These are phyloP conservation scores for Pollachius pollachius DNA, from an alignment of 2,113 vertebrate genomes.

Conservation along the genomic window DNA sequence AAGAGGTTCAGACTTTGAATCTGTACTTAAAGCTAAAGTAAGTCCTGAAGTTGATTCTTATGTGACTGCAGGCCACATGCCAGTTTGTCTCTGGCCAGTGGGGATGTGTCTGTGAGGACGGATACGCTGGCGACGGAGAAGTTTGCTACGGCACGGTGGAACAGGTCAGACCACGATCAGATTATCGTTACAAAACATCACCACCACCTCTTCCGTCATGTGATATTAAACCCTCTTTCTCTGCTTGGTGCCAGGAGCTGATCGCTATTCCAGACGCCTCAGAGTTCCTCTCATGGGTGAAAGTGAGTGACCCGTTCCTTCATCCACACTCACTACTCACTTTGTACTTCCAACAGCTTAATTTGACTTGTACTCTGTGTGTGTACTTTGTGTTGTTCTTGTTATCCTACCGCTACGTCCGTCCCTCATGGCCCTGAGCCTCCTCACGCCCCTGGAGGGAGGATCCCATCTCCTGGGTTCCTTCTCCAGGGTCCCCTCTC, in stretches of 20 bases:
- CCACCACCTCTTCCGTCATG: not conserved
- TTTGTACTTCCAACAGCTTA: too few relatives aligned
- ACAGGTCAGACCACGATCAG: constrained; percentile 61
- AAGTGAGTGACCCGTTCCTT: constrained; percentile 73
- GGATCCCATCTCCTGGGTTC: too few relatives aligned
- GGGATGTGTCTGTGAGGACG: constrained; percentile 82
- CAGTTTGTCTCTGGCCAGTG: constrained; percentile 60
- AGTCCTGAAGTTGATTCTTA: too few relatives aligned
- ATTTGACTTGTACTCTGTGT: too few relatives aligned
- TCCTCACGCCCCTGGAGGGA: too few relatives aligned
- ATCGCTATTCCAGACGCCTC: constrained; percentile 72
- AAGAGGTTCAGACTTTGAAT: too few relatives aligned
- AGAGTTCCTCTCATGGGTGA: constrained; percentile 80
- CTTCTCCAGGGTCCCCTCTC: too few relatives aligned
- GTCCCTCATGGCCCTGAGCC: too few relatives aligned
- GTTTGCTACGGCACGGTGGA: constrained; percentile 82
- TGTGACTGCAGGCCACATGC: constrained; percentile 53
- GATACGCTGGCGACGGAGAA: constrained; percentile 79
- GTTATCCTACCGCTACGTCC: too few relatives aligned
- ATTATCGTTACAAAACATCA: not conserved
- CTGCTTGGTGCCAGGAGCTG: constrained; percentile 76
- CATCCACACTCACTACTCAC: too few relatives aligned
- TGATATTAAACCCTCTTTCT: not conserved
- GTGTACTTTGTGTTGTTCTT: too few relatives aligned
- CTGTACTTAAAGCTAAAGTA: too few relatives aligned